Evolutionary conservation across 1,140 invertebrate genomes (phyloP).

Genomic region (Theocolax elegans): DNA sequence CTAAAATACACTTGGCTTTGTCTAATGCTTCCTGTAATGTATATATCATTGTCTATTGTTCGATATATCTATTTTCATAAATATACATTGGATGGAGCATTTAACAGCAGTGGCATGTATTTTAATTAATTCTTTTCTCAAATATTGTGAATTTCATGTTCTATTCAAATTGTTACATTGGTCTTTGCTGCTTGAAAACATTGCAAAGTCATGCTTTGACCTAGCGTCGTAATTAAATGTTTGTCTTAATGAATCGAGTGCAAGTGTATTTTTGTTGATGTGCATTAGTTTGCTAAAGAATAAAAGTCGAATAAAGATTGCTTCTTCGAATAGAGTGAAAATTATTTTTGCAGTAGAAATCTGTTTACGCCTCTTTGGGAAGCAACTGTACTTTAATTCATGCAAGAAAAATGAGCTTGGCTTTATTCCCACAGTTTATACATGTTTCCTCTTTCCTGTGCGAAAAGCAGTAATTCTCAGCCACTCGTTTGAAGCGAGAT

Average conservation of each 20-base stretch:
- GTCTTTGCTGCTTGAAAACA: neutral
- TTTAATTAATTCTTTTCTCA: neutral
- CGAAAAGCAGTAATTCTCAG: constrained; percentile 48
- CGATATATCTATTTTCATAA: constrained; percentile 47
- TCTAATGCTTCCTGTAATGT: constrained; percentile 6
- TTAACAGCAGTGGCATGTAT: constrained; percentile 6
- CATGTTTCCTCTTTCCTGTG: constrained; percentile 50
- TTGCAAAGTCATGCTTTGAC: constrained; percentile 29
- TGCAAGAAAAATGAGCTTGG: constrained; percentile 47
- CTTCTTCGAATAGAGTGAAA: neutral
- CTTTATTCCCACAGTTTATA: constrained; percentile 48
- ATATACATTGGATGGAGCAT: constrained; percentile 37
- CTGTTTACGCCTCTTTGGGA: constrained; percentile 20
- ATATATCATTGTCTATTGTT: constrained; percentile 32
- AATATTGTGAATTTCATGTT: constrained; percentile 14
- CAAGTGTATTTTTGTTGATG: constrained; percentile 14
- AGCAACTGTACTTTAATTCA: constrained; percentile 39
- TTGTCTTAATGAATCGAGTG: constrained; percentile 2
- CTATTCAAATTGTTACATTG: constrained; percentile 5
- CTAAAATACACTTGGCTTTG: neutral
- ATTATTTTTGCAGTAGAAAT: neutral
- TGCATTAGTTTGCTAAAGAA: neutral
- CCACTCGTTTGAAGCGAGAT: constrained; percentile 45
- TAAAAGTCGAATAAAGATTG: too few relatives aligned
- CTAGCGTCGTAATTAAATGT: neutral